Conservation (phyloP, 2,888 invertebrate species). For the Hermodice carunculata region DNA sequence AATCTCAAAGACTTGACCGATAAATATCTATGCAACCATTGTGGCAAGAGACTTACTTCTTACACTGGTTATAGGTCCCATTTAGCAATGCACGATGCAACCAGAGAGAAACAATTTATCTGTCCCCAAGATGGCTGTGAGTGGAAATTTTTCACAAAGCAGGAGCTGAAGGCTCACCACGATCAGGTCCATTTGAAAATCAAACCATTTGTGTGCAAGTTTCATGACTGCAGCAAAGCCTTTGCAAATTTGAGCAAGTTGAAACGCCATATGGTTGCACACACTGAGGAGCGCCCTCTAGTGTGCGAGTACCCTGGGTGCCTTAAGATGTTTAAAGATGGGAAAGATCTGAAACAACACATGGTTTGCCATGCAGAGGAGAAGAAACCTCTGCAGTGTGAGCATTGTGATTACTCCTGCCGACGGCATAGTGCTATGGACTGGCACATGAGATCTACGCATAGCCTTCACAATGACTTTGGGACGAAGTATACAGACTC, state of each 20-base stretch:
- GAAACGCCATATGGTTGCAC: conserved; percentile 19
- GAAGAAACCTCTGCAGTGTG: conserved; percentile 33
- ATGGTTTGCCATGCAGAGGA: conserved; percentile 31
- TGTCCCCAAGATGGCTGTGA: conserved; percentile 9
- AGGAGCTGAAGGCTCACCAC: background rate
- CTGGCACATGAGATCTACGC: conserved; percentile 43
- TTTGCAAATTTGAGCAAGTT: conserved; percentile 11
- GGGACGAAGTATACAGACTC: no score
- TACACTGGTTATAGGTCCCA: conserved; percentile 2
- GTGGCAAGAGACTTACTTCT: conserved; percentile 3
- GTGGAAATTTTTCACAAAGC: conserved; percentile 8
- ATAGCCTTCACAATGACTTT: background rate
- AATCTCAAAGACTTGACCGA: no score
- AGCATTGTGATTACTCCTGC: conserved; percentile 37
- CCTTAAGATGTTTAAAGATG: conserved; percentile 30
- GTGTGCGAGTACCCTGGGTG: conserved; percentile 31
- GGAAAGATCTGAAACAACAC: conserved; percentile 33
- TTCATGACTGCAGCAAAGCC: conserved; percentile 9
- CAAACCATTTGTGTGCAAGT: conserved; percentile 3
- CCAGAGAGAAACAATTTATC: background rate
- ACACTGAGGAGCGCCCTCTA: conserved; percentile 8
- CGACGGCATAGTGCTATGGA: conserved; percentile 37
- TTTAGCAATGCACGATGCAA: conserved; percentile 10
- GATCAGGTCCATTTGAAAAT: background rate
- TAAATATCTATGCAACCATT: conserved; percentile 10